A percentile compares a stretch with the other conserved stretches of the same genome.
Evolutionary conservation across 2,797 vertebrate species (phyloP).

Genomic region (Halcyon chelicuti): DNA sequence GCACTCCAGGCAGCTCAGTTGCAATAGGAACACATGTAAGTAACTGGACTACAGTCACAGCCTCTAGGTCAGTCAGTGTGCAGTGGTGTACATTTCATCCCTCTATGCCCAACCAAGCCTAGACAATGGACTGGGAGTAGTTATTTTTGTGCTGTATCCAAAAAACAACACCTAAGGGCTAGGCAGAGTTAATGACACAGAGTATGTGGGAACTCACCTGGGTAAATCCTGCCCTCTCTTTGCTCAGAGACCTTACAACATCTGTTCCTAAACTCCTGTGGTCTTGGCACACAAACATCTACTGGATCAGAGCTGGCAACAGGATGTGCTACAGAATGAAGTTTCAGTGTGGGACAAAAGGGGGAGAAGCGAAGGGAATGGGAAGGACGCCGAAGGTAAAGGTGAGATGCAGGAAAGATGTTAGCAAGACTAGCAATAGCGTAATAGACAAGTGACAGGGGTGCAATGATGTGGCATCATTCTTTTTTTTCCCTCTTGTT

Average conservation of each 20-base stretch:
- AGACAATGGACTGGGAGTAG: background rate
- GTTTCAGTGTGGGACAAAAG: background rate
- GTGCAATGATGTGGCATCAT: background rate
- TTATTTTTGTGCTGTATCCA: background rate
- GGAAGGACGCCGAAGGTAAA: background rate
- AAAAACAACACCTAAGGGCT: background rate
- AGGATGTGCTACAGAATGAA: background rate
- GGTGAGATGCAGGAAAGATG: background rate
- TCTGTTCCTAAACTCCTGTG: no score
- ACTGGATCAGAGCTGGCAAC: fast-evolving
- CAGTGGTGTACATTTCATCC: background rate
- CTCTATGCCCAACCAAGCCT: background rate
- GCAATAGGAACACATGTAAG: background rate
- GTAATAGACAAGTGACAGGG: background rate
- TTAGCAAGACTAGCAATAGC: background rate
- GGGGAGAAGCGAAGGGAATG: background rate
- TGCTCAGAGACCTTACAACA: background rate
- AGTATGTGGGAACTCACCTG: background rate
- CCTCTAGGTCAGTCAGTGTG: background rate
- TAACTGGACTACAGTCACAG: background rate
- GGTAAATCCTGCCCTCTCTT: background rate
- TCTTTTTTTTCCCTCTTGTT: background rate
- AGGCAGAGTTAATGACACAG: background rate
- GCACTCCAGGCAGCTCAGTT: background rate
- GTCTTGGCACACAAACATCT: background rate